A percentile compares a stretch with the other conserved stretches of the same genome.
Conservation (phyloP, 2,113 vertebrate species). For the Atlantisia rogersi region DNA sequence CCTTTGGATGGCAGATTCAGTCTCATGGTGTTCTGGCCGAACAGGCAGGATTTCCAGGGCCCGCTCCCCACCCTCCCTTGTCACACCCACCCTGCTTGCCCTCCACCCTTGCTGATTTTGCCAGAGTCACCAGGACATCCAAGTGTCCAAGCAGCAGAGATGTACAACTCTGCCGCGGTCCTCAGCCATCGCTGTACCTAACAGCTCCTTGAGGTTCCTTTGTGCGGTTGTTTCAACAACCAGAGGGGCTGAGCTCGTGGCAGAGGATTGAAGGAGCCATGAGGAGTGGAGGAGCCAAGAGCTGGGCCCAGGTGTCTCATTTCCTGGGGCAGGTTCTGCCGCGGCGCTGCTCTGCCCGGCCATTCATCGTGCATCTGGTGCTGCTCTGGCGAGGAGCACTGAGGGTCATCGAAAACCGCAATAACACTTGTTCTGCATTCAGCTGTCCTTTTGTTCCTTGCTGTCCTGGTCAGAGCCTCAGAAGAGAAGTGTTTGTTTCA, state of each 20-base stretch:
- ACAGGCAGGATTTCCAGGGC: neutral
- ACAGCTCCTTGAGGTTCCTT: neutral
- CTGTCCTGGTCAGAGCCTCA: conserved; percentile 47
- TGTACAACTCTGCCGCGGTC: neutral
- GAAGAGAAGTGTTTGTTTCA: conserved; percentile 39
- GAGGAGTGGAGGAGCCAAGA: neutral
- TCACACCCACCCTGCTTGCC: neutral
- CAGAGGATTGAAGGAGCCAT: neutral
- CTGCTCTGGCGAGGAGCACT: neutral
- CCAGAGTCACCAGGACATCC: neutral
- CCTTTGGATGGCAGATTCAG: neutral
- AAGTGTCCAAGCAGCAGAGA: neutral
- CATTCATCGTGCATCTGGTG: conserved; percentile 42
- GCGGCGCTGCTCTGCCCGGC: neutral
- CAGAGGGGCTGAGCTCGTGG: neutral
- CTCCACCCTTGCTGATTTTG: neutral
- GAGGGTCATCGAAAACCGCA: conserved; percentile 30
- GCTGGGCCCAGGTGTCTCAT: conserved; percentile 52
- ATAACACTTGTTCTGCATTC: conserved; percentile 38
- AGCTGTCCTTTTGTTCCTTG: conserved; percentile 9
- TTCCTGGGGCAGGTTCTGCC: conserved; percentile 22
- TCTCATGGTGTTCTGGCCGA: neutral
- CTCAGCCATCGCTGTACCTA: neutral
- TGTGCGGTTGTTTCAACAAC: neutral
- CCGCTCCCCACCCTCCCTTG: neutral